Conservation (phyloP, 2,113 vertebrate species). For the Rhodinocichla rosea region DNA sequence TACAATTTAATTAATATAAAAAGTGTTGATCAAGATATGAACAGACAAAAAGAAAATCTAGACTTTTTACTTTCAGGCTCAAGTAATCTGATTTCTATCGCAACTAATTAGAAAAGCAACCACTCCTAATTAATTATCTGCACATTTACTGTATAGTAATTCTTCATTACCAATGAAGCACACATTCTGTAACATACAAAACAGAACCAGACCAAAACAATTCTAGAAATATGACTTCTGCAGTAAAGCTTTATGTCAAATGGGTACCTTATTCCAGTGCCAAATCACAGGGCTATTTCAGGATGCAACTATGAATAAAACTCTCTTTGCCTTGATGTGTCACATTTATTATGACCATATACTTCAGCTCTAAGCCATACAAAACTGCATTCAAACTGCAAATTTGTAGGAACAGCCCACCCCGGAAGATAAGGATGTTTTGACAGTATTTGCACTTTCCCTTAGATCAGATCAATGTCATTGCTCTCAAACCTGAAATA, state of each 20-base stretch:
- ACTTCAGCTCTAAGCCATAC: neutral
- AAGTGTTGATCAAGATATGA: neutral
- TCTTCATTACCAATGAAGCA: neutral
- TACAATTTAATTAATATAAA: neutral
- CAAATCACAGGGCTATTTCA: neutral
- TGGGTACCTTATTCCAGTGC: neutral
- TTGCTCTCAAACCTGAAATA: neutral
- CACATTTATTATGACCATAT: neutral
- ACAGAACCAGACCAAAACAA: neutral
- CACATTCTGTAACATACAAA: neutral
- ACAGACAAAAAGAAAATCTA: neutral
- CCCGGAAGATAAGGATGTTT: neutral
- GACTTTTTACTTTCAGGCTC: neutral
- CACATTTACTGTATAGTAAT: neutral
- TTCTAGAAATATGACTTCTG: neutral
- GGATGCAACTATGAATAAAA: neutral
- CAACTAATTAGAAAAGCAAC: neutral
- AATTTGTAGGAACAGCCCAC: neutral
- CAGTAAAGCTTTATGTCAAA: neutral
- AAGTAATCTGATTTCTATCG: neutral
- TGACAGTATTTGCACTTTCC: neutral
- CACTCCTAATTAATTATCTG: neutral
- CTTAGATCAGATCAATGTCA: neutral
- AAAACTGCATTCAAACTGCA: neutral
- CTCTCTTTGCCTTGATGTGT: neutral